Percentiles rank a stretch among this genome's conserved stretches.
These are phyloP conservation scores for Ricordea florida DNA, from an alignment of 92 coral and sea anemone genomes.

Conservation along the genomic window DNA sequence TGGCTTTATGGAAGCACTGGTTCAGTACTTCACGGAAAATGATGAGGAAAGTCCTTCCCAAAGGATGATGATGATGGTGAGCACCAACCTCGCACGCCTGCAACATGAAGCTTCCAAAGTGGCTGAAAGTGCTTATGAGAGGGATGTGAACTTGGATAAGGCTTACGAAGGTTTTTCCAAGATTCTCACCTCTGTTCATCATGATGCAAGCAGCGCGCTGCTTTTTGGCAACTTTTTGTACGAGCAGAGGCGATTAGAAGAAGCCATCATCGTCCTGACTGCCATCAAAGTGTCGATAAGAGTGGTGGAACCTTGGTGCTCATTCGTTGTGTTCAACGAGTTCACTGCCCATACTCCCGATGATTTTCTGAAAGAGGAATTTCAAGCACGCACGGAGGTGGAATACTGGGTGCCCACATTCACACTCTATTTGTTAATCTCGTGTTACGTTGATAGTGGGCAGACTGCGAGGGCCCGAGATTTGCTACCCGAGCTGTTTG, in stretches of 20 bases:
- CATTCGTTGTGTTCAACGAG: conserved; percentile 16
- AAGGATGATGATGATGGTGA: conserved; percentile 14
- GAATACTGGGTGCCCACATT: conserved; percentile 31
- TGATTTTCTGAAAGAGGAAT: conserved; percentile 12
- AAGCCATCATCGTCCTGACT: neutral
- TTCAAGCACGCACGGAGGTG: conserved; percentile 23
- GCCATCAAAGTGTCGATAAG: neutral
- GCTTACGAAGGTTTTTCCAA: conserved; percentile 3
- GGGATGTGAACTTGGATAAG: neutral
- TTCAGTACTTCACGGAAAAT: conserved; percentile 1
- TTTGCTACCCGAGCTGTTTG: neutral
- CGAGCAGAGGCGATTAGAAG: conserved; percentile 10
- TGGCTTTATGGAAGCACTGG: conserved; percentile 19
- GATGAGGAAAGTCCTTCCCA: neutral
- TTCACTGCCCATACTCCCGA: conserved; percentile 23
- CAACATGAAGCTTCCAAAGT: conserved; percentile 15
- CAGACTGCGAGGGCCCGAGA: neutral
- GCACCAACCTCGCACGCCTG: conserved; percentile 8
- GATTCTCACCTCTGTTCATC: conserved; percentile 10
- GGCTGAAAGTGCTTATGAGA: neutral
- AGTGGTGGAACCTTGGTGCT: neutral
- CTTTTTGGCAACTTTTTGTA: conserved; percentile 12
- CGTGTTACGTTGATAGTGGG: conserved; percentile 6
- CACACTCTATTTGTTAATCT: conserved; percentile 1
- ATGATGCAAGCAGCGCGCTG: conserved; percentile 22